Base-by-base conservation (phyloP, 92 coral and sea anemone species). In the Pocillopora grandis region DNA sequence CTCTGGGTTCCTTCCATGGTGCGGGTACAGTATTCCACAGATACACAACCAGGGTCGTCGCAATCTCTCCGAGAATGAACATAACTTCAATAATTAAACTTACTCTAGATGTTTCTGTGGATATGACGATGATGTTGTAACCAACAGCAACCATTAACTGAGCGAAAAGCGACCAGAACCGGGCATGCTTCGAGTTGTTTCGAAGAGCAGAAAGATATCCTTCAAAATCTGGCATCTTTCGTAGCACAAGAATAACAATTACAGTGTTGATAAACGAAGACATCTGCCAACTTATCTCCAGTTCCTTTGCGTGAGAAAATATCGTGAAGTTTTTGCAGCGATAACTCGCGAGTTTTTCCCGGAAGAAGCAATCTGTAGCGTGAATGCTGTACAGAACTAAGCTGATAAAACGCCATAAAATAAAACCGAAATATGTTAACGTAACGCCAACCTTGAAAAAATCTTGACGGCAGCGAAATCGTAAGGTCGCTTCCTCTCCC, bases 151-250 rank as follows among this genome's bases (percentile, higher is more conserved):
- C 70, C 12, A 82, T 33, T 31, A 92, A 75, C 66, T 92, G 95
- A 59, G 83, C 81, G 56, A 88, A 75, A 20, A 92, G 87, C 13
- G 95, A 92, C 95, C 95, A 92, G 76, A 90, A 92, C 33, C 95
- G 80, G 36, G 96, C 96, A 57, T 82, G 82, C 57, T 60, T 84
- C 63, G 88, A 78, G 55, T 82, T 85, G 21, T 72, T 80, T 49
- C 66, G 85, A 63, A 88, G 78, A 55, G 87, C 72, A 62, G 71
- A 63, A 35, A 85, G 35, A 57, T 83, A 88, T 52, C 87, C 91
- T 9, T 36, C 62, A 72, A 71, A 78, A 63, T 57, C 58, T 18
- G 84, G 84, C 76, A 83, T 66, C 64, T 78, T 66, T n/a, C 76
- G 61, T 17, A 88, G 72, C 63, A 82, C 83, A 15, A 62, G 79